Evolutionary conservation across 1,140 invertebrate species (phyloP).

Genomic region (Temnothorax longispinosus): DNA sequence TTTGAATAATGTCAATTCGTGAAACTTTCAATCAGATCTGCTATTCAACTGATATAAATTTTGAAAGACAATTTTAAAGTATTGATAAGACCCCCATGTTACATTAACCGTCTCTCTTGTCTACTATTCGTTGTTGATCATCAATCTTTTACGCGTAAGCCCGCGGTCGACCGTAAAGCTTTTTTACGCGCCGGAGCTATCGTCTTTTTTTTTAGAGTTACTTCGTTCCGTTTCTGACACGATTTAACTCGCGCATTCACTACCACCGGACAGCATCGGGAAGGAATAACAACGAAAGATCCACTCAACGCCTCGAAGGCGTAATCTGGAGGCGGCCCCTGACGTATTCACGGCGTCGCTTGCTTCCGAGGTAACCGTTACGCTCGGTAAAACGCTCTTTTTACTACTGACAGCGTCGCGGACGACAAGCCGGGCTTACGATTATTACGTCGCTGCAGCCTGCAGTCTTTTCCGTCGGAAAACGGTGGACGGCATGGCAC

Average conservation of each 20-base stretch:
- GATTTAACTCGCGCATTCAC: slow-evolving; percentile 40
- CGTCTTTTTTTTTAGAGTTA: slow-evolving; percentile 6
- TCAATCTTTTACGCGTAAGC: slow-evolving; percentile 6
- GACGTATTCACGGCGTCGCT: slow-evolving; percentile 37
- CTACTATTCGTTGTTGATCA: not conserved
- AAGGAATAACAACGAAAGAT: slow-evolving; percentile 54
- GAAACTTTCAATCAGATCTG: not conserved
- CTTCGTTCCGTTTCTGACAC: slow-evolving; percentile 7
- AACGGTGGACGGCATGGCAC: slow-evolving; percentile 15
- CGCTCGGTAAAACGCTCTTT: slow-evolving; percentile 61
- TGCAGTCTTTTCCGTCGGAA: slow-evolving; percentile 26
- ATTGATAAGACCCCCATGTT: not conserved
- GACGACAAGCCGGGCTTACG: slow-evolving; percentile 55
- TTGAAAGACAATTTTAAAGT: not conserved
- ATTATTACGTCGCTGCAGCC: slow-evolving; percentile 61
- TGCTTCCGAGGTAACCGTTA: slow-evolving; percentile 56
- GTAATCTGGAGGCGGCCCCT: slow-evolving; percentile 40
- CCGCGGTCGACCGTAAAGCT: slow-evolving; percentile 14
- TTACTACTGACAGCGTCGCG: slow-evolving; percentile 59
- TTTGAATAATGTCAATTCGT: not conserved
- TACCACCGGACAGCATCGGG: not conserved
- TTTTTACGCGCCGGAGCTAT: slow-evolving; percentile 11
- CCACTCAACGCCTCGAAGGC: slow-evolving; percentile 39
- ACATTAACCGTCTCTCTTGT: not conserved
- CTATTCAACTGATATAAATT: not conserved